phyloP scores from a whole-genome alignment of 2,113 vertebrate genomes.

The western clawed frog (Xenopus tropicalis) region DNA sequence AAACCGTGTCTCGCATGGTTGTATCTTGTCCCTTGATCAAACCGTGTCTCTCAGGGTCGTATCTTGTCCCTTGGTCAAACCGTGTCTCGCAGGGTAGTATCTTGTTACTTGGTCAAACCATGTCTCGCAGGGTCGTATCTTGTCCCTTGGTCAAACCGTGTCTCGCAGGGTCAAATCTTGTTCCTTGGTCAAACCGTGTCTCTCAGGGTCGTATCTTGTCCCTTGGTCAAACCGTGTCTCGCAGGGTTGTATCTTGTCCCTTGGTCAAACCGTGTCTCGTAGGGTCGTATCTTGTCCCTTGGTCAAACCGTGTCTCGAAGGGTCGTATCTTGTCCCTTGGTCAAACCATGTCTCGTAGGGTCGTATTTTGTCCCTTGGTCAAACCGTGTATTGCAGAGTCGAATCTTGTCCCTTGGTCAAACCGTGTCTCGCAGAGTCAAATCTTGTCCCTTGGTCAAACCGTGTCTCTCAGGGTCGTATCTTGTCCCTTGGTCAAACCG shows the following conservation, averaged over 20 bases:
- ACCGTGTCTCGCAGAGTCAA: conserved; percentile 11
- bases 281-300: conserved; percentile 7
- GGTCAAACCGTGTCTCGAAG: conserved; percentile 13
- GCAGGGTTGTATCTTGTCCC: conserved; percentile 7
- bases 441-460: conserved; percentile 6
- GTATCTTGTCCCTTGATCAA: conserved; percentile 2
- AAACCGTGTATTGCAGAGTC: conserved; percentile 10
- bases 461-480: conserved; percentile 5
- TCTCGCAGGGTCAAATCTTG: conserved; percentile 7
- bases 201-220: conserved; percentile 8
- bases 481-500: conserved; percentile 10
- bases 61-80: conserved; percentile 6
- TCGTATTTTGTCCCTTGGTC: conserved; percentile 3
- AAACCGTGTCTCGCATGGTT: conserved; percentile 10
- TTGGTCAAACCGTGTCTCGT: conserved; percentile 4
- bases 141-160: conserved; percentile 13
- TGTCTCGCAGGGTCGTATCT: conserved; percentile 5
- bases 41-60: conserved; percentile 9
- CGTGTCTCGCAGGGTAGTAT: conserved; percentile 5
- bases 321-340: conserved; percentile 2
- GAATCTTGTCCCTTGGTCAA: conserved; percentile 5
- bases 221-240: conserved; percentile 6
- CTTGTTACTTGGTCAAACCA: conserved; percentile 11
- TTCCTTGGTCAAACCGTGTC: conserved; percentile 12
- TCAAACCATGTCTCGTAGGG: conserved; percentile 17